A percentile compares a stretch with the other conserved stretches of the same genome.
Evolutionary conservation across 2,888 invertebrate species (phyloP).

Genomic region (Entomobrya multifasciata): DNA sequence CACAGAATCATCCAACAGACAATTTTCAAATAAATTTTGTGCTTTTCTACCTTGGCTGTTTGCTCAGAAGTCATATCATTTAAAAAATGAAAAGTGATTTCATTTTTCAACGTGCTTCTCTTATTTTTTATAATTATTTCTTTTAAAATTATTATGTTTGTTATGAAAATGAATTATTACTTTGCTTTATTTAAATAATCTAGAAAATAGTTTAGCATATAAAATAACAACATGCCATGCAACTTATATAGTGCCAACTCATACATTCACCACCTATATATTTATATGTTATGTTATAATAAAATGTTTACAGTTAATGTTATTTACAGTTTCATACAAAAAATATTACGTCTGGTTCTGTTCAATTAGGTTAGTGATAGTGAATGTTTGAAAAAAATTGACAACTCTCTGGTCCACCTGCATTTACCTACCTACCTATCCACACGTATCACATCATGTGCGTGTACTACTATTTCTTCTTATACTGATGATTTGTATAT

Average conservation of each 20-base stretch:
- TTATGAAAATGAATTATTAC: not conserved
- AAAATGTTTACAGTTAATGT: no score
- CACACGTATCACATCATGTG: conserved; percentile 6
- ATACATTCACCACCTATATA: not conserved
- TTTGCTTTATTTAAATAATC: no score
- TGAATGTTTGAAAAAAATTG: conserved; percentile 14
- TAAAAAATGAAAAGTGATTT: conserved; percentile 30
- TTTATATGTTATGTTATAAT: no score
- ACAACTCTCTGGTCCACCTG: conserved; percentile 13
- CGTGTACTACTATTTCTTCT: not conserved
- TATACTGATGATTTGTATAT: not conserved
- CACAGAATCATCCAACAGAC: not conserved
- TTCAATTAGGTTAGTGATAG: conserved; percentile 28
- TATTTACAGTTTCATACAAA: no score
- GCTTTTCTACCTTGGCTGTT: conserved; percentile 70
- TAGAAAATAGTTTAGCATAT: no score
- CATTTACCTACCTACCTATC: conserved; percentile 26
- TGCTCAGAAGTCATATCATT: conserved; percentile 14
- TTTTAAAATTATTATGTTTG: not conserved
- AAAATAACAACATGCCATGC: no score
- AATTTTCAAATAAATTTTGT: conserved; percentile 55
- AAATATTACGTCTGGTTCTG: not conserved
- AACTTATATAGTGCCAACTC: conserved; percentile 21
- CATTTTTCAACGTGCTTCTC: not conserved
- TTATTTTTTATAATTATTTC: not conserved